Evolutionary conservation across 37 sponge, comb jelly and placozoan genomes (phyloP).

Genomic region (Spongia lamella): DNA sequence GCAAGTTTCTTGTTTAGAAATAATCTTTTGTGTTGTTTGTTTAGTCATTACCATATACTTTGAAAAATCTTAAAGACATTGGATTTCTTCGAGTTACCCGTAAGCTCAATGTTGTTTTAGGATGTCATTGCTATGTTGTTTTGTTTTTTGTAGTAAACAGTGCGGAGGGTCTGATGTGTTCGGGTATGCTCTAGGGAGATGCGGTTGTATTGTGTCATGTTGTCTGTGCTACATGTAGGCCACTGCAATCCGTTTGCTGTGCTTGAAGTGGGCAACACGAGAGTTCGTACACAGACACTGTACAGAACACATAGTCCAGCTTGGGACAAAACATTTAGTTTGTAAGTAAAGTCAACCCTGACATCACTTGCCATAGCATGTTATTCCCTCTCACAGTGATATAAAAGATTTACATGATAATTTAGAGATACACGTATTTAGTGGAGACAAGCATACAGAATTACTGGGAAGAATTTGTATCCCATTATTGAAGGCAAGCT

Average conservation of each 20-base stretch:
- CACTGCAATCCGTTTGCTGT: constrained; percentile 66
- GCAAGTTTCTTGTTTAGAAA: too few relatives aligned
- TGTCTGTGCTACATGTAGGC: constrained; percentile 15
- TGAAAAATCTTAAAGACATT: constrained; percentile 38
- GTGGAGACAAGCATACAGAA: constrained; percentile 55
- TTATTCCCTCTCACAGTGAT: constrained; percentile 50
- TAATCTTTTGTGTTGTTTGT: too few relatives aligned
- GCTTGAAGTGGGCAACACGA: constrained; percentile 78
- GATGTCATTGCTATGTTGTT: background rate
- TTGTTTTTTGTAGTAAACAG: constrained; percentile 25
- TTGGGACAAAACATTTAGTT: constrained; percentile 84
- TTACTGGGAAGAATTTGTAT: constrained; percentile 53
- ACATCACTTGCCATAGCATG: background rate
- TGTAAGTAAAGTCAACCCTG: constrained; percentile 48
- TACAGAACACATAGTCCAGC: constrained; percentile 62
- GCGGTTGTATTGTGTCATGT: background rate
- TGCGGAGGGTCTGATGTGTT: constrained; percentile 25
- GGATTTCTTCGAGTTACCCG: constrained; percentile 59
- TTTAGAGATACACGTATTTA: constrained; percentile 75
- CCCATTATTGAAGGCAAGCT: constrained; percentile 73
- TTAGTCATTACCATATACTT: background rate
- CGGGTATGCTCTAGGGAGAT: background rate
- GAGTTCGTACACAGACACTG: constrained; percentile 63
- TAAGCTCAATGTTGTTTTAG: constrained; percentile 6
- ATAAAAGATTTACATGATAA: constrained; percentile 84